These are phyloP conservation scores for Eupithecia vulgata DNA, from an alignment of 2,888 invertebrate species.

Conservation along the genomic window DNA sequence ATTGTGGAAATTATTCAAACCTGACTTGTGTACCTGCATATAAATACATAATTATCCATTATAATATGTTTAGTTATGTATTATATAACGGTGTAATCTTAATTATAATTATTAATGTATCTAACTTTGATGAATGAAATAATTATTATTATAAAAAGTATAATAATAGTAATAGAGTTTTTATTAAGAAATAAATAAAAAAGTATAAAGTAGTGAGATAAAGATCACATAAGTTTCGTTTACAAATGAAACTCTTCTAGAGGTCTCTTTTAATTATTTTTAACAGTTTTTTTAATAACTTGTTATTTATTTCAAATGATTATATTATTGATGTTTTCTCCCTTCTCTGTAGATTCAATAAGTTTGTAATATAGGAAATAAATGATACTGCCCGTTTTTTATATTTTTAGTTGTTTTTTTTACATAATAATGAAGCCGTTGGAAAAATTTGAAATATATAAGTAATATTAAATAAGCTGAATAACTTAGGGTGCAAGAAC, in stretches of 20 bases:
- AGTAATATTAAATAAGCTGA: constrained; percentile 55
- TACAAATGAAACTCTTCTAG: constrained; percentile 66
- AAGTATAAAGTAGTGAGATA: constrained; percentile 76
- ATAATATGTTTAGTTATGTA: constrained; percentile 59
- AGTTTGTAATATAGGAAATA: constrained; percentile 80
- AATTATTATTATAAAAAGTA: constrained; percentile 82
- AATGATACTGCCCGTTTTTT: constrained; percentile 80
- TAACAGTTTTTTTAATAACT: constrained; percentile 81
- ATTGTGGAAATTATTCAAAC: constrained; percentile 51
- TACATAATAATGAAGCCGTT: constrained; percentile 44
- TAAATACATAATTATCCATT: constrained; percentile 54
- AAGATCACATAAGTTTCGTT: constrained; percentile 76
- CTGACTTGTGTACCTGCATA: constrained; percentile 52
- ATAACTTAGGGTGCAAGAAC: constrained; percentile 66
- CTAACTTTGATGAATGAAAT: constrained; percentile 80
- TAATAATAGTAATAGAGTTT: constrained; percentile 83
- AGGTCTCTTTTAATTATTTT: constrained; percentile 78
- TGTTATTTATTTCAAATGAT: constrained; percentile 85
- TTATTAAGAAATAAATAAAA: constrained; percentile 82
- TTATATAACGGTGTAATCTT: constrained; percentile 64
- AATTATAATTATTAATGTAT: constrained; percentile 79
- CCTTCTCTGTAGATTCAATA: constrained; percentile 75
- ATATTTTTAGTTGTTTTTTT: constrained; percentile 63
- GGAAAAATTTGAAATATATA: constrained; percentile 42
- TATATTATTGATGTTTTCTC: constrained; percentile 81